A percentile compares a stretch with the other conserved stretches of the same genome.
Conservation (phyloP, 2,797 vertebrate genomes). For the Micromesistius poutassou region DNA sequence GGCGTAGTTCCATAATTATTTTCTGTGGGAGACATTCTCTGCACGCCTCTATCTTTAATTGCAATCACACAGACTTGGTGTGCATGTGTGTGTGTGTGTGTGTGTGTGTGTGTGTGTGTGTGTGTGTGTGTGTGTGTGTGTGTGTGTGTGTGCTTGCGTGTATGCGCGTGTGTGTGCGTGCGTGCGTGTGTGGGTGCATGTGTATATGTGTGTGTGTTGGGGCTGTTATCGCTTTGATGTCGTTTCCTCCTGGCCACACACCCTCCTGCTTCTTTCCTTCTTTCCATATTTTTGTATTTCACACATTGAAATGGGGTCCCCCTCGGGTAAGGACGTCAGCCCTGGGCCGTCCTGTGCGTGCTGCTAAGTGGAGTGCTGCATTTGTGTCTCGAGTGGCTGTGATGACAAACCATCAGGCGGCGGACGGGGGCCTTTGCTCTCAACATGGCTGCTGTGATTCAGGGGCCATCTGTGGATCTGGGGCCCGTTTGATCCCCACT, state of each 20-base stretch:
- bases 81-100: constrained; percentile 20
- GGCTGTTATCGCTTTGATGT: constrained; percentile 51
- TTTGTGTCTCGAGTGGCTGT: not conserved
- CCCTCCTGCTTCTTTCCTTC: constrained; percentile 10
- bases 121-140: not conserved
- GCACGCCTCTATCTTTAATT: constrained; percentile 70
- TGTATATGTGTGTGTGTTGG: not conserved
- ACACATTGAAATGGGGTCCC: constrained; percentile 26
- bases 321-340: not conserved
- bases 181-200: not conserved
- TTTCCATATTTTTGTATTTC: constrained; percentile 4
- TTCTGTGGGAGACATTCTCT: constrained; percentile 53
- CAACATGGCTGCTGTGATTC: constrained; percentile 39
- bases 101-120: not conserved
- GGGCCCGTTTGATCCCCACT: constrained; percentile 50
- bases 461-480: constrained; percentile 48
- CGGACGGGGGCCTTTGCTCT: constrained; percentile 15
- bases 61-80: constrained; percentile 54
- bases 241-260: constrained; percentile 26
- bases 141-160: not conserved
- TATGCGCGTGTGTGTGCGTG: not conserved
- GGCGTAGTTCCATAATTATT: constrained; percentile 55
- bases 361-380: not conserved
- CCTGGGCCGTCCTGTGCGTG: too few relatives aligned
- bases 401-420: constrained; percentile 31